Evolutionary conservation across 2,113 vertebrate genomes (phyloP).

Genomic region (Pundamilia nyererei): DNA sequence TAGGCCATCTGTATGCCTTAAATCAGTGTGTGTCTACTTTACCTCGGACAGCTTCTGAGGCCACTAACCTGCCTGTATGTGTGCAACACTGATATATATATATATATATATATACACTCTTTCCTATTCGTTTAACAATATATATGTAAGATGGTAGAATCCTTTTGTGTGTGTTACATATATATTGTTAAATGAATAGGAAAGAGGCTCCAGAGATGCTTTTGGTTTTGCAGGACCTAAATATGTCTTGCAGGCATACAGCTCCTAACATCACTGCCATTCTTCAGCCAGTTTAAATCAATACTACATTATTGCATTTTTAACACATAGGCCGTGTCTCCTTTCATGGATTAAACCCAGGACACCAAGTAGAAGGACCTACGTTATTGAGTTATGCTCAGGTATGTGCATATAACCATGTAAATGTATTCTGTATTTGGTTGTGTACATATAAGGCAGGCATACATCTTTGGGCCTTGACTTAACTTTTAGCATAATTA

Average conservation of each 20-base stretch:
- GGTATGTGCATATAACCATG: constrained; percentile 78
- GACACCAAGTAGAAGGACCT: constrained; percentile 61
- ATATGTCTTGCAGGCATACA: constrained; percentile 11
- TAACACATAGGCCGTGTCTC: constrained; percentile 44
- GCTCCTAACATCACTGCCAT: constrained; percentile 39
- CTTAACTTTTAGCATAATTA: constrained; percentile 64
- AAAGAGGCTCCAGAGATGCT: neutral
- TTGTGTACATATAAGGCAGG: constrained; percentile 62
- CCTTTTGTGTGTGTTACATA: neutral
- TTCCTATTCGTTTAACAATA: constrained; percentile 5
- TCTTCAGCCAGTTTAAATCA: constrained; percentile 30
- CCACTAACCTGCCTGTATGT: constrained; percentile 16
- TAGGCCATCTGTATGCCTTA: constrained; percentile 68
- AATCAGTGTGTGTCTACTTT: constrained; percentile 48
- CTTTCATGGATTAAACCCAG: constrained; percentile 60
- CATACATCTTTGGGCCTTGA: constrained; percentile 63
- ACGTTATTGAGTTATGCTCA: constrained; percentile 75
- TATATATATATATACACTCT: neutral
- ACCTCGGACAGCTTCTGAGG: constrained; percentile 37
- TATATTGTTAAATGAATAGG: constrained; percentile 16
- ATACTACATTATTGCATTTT: constrained; percentile 44
- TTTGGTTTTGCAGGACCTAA: constrained; percentile 28
- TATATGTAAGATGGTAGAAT: neutral
- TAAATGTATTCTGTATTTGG: constrained; percentile 71
- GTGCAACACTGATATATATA: neutral